Evolutionary conservation across 2,888 invertebrate species (phyloP).

Genomic region (Cartodere bifasciata): DNA sequence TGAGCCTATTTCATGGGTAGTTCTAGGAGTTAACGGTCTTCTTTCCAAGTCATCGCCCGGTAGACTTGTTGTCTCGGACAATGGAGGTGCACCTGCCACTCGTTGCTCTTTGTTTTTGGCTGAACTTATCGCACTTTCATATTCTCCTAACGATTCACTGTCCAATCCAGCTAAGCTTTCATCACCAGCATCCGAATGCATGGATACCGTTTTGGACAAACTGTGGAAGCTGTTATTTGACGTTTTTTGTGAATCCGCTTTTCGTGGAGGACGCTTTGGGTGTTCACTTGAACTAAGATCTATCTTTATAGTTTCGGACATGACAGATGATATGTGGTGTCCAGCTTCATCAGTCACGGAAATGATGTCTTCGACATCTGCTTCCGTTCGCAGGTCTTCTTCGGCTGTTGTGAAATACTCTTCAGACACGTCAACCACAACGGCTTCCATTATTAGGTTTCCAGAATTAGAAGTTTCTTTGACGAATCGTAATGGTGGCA

Average conservation of each 20-base stretch:
- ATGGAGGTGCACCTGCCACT: slow-evolving; percentile 33
- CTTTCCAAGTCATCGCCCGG: slow-evolving; percentile 28
- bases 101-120: slow-evolving; percentile 27
- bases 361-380: slow-evolving; percentile 68
- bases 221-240: slow-evolving; percentile 51
- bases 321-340: slow-evolving; percentile 31
- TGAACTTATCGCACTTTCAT: slow-evolving; percentile 50
- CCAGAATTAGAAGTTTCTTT: slow-evolving; percentile 84
- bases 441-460: slow-evolving; percentile 80
- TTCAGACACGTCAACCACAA: slow-evolving; percentile 78
- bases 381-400: slow-evolving; percentile 75
- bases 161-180: slow-evolving; percentile 38
- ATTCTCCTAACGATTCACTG: slow-evolving; percentile 50
- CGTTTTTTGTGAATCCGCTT: slow-evolving; percentile 48
- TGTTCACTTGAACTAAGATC: slow-evolving; percentile 36
- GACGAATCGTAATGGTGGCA: slow-evolving; percentile 76
- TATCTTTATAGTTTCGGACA: slow-evolving; percentile 42
- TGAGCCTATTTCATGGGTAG: slow-evolving; percentile 35
- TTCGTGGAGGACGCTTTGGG: slow-evolving; percentile 47
- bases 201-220: slow-evolving; percentile 46
- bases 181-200: slow-evolving; percentile 41
- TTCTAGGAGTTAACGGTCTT: slow-evolving; percentile 29
- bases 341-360: slow-evolving; percentile 64
- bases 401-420: slow-evolving; percentile 71
- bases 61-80: slow-evolving; percentile 32